Evolutionary conservation across 2,888 invertebrate species (phyloP).

Genomic region (Oxyteleia sp.): DNA sequence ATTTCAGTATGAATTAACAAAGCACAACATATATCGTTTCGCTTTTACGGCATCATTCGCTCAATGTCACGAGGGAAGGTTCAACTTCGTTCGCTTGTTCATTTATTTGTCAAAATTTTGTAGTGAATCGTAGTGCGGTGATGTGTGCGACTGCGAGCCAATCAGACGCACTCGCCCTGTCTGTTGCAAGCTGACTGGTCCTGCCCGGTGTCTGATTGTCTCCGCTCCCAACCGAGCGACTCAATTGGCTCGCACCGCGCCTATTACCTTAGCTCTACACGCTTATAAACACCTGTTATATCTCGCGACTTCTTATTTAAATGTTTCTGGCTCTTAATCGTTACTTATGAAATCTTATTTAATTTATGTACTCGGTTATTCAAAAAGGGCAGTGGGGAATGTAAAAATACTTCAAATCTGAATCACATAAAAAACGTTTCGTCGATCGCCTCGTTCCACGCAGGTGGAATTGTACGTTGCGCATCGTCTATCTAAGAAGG

Average conservation of each 20-base stretch:
- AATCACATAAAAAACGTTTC: constrained; percentile 71
- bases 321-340: constrained; percentile 65
- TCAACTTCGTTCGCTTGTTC: too few relatives aligned
- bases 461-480: constrained; percentile 46
- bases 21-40: too few relatives aligned
- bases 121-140: constrained; percentile 11
- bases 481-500: constrained; percentile 70
- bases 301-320: constrained; percentile 49
- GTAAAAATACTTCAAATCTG: constrained; percentile 75
- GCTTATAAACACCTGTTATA: constrained; percentile 47
- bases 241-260: constrained; percentile 6
- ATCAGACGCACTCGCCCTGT: neutral
- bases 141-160: neutral
- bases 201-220: neutral
- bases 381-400: constrained; percentile 74
- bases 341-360: constrained; percentile 69
- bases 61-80: too few relatives aligned
- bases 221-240: neutral
- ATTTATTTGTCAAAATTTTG: constrained; percentile 28
- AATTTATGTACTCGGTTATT: constrained; percentile 70
- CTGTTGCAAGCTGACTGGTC: neutral
- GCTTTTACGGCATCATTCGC: too few relatives aligned
- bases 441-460: constrained; percentile 61
- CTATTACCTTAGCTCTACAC: constrained; percentile 41
- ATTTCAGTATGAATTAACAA: too few relatives aligned